Conservation (phyloP, 2,888 invertebrate species). For the Troides helena region DNA sequence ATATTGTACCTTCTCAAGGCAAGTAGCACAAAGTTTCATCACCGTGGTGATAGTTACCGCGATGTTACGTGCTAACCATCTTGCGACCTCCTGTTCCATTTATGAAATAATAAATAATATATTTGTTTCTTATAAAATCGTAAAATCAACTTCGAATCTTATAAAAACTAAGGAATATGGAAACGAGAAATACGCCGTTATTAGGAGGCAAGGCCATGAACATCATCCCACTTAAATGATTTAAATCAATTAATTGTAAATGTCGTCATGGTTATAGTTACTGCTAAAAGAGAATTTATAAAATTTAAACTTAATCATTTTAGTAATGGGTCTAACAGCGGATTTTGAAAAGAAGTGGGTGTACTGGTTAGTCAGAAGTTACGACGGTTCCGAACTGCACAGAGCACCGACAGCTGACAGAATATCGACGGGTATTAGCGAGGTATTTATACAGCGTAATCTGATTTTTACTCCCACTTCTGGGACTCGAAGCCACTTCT, state of each 20-base stretch:
- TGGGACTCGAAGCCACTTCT: too few species aligned
- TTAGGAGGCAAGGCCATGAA: not conserved
- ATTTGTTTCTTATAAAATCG: too few species aligned
- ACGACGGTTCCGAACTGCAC: conserved; percentile 87
- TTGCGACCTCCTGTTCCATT: too few species aligned
- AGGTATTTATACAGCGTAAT: conserved; percentile 43
- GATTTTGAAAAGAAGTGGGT: conserved; percentile 88
- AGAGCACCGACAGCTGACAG: conserved; percentile 84
- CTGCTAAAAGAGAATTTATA: not conserved
- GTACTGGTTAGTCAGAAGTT: conserved; percentile 92
- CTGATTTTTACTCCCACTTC: not conserved
- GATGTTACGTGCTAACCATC: too few species aligned
- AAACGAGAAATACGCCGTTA: not conserved
- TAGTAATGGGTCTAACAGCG: conserved; percentile 91
- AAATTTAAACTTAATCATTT: conserved; percentile 41
- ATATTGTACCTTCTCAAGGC: too few species aligned
- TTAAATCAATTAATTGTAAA: not conserved
- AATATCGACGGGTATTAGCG: conserved; percentile 63
- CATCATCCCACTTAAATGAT: not conserved
- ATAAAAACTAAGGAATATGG: too few species aligned
- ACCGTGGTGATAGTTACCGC: too few species aligned
- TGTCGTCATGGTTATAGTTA: not conserved
- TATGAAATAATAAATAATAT: too few species aligned
- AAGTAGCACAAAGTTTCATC: too few species aligned
- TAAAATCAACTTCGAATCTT: too few species aligned